Conservation (phyloP, 2,113 vertebrate genomes). For the Scomber colias region DNA sequence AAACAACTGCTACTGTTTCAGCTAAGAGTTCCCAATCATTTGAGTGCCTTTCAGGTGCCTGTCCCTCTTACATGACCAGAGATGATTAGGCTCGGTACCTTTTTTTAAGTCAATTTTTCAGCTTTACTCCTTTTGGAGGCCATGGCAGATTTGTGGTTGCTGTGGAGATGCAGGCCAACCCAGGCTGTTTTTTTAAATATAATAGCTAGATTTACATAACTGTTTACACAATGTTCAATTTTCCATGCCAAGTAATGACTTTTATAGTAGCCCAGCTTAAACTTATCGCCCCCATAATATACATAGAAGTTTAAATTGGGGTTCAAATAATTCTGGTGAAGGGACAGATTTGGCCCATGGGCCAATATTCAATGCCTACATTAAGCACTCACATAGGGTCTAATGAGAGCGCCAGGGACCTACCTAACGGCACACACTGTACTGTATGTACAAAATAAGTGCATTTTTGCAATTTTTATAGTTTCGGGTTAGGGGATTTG, state of each 20-base stretch:
- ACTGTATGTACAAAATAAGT: too few relatives aligned
- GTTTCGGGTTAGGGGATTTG: too few relatives aligned
- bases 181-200: constrained; percentile 6
- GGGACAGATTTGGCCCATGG: too few relatives aligned
- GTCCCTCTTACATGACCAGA: constrained; percentile 7
- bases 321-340: neutral
- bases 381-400: too few relatives aligned
- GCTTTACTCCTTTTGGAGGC: neutral
- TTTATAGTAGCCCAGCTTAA: neutral
- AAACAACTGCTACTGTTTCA: constrained; percentile 55
- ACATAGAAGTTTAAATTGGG: neutral
- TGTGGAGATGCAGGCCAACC: neutral
- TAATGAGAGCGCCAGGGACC: too few relatives aligned
- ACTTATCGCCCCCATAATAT: constrained; percentile 4
- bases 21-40: constrained; percentile 26
- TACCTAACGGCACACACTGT: too few relatives aligned
- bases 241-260: neutral
- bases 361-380: too few relatives aligned
- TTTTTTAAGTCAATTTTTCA: constrained; percentile 6
- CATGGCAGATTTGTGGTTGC: neutral
- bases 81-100: constrained; percentile 1
- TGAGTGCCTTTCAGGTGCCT: constrained; percentile 30
- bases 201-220: neutral
- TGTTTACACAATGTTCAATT: neutral
- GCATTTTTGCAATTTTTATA: too few relatives aligned